Conservation (phyloP, 1,140 invertebrate genomes). For the Mylabris phalerata region DNA sequence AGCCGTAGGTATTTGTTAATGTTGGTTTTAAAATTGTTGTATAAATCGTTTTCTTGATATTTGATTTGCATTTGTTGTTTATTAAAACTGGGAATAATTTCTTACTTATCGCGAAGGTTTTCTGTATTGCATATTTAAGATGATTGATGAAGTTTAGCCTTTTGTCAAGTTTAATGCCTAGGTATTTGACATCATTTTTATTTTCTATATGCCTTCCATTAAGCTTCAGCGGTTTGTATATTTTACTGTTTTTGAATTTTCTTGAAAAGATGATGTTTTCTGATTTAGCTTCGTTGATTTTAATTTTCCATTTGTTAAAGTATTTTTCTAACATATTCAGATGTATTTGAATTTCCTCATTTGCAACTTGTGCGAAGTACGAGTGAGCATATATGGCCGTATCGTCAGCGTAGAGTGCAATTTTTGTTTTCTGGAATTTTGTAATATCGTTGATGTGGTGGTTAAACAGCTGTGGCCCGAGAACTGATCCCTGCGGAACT, state of each 20-base stretch:
- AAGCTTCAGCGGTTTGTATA: neutral
- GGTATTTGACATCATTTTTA: constrained; percentile 3
- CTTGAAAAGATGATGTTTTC: constrained; percentile 20
- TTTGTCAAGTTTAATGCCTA: neutral
- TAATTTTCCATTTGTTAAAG: constrained; percentile 34
- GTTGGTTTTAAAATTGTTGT: too few relatives aligned
- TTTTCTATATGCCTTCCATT: neutral
- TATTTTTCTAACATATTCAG: constrained; percentile 28
- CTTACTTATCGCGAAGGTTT: too few relatives aligned
- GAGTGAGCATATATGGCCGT: constrained; percentile 24
- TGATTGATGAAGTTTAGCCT: constrained; percentile 1
- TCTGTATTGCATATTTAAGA: too few relatives aligned
- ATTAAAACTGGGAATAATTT: too few relatives aligned
- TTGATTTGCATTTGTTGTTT: too few relatives aligned
- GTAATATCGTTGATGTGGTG: neutral
- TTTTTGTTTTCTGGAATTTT: constrained; percentile 1
- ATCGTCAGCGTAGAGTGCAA: constrained; percentile 13
- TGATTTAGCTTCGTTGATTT: constrained; percentile 32
- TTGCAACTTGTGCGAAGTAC: constrained; percentile 25
- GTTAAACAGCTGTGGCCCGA: constrained; percentile 20
- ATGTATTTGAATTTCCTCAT: constrained; percentile 33
- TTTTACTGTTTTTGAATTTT: constrained; percentile 12
- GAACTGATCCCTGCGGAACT: constrained; percentile 8
- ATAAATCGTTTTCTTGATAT: too few relatives aligned
- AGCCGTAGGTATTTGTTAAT: neutral